Evolutionary conservation across 2,113 vertebrate genomes (phyloP).

Genomic region (Genyomyrus donnyi): DNA sequence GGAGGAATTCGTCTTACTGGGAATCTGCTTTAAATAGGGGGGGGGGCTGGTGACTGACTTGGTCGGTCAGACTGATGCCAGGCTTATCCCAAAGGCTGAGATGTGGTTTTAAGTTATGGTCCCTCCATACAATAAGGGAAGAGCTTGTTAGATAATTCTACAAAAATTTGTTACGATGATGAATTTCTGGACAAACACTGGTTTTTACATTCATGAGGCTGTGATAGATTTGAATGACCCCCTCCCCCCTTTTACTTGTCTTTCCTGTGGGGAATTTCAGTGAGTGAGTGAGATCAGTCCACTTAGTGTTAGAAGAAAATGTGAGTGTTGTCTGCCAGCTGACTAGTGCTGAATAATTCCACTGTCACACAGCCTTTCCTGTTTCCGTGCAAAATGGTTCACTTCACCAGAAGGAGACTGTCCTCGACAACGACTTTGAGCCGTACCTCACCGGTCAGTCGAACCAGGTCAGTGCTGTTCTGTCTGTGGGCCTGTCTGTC

Average conservation of each 20-base stretch:
- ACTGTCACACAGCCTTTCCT: constrained; percentile 30
- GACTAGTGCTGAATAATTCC: background rate
- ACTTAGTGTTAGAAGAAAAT: background rate
- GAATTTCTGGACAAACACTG: background rate
- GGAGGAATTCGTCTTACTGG: background rate
- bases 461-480: constrained; percentile 73
- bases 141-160: background rate
- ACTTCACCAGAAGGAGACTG: constrained; percentile 86
- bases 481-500: background rate
- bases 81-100: background rate
- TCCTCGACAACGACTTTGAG: constrained; percentile 91
- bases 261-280: background rate
- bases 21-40: background rate
- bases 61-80: background rate
- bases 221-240: background rate
- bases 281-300: background rate
- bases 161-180: background rate
- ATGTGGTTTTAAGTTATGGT: background rate
- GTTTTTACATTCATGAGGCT: background rate
- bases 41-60: background rate
- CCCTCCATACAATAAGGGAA: background rate
- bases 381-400: constrained; percentile 92
- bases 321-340: background rate
- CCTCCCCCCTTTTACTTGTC: background rate
- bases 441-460: constrained; percentile 90